A percentile compares a stretch with the other conserved stretches of the same genome.
Evolutionary conservation across 1,140 invertebrate genomes (phyloP).

Genomic region (Cardiocondyla obscurior): DNA sequence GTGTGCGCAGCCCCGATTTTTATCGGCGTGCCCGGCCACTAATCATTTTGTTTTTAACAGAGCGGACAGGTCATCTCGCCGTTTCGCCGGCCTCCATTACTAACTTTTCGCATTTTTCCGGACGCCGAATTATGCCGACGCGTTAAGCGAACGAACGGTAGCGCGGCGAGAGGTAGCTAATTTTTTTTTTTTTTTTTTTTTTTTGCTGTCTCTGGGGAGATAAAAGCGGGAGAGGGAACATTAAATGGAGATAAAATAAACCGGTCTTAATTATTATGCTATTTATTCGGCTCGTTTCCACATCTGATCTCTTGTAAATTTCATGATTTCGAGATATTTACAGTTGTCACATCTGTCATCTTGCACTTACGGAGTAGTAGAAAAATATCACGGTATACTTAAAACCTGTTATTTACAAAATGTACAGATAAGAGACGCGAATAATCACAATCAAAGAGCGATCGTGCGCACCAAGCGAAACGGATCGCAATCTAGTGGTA

Average conservation of each 20-base stretch:
- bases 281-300: conserved; percentile 60
- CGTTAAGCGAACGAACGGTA: not conserved
- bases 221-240: not conserved
- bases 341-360: conserved; percentile 51
- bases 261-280: conserved; percentile 42
- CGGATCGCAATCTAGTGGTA: conserved; percentile 26
- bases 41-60: conserved; percentile 53
- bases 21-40: conserved; percentile 57
- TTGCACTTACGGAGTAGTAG: conserved; percentile 74
- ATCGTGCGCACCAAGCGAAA: conserved; percentile 40
- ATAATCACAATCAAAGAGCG: conserved; percentile 52
- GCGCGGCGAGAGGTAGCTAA: too few species aligned
- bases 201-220: not conserved
- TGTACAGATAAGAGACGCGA: conserved; percentile 57
- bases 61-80: conserved; percentile 42
- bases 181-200: too few species aligned
- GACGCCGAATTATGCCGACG: not conserved
- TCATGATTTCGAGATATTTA: conserved; percentile 64
- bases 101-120: conserved; percentile 30
- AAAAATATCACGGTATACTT: conserved; percentile 83
- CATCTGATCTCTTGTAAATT: conserved; percentile 30
- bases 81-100: not conserved
- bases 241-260: not conserved
- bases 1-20: conserved; percentile 55
- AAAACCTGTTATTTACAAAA: conserved; percentile 67